Percentiles rank a stretch among this genome's conserved stretches.
Evolutionary conservation across 2,797 vertebrate species (phyloP).

Genomic region (Smutsia gigantea): DNA sequence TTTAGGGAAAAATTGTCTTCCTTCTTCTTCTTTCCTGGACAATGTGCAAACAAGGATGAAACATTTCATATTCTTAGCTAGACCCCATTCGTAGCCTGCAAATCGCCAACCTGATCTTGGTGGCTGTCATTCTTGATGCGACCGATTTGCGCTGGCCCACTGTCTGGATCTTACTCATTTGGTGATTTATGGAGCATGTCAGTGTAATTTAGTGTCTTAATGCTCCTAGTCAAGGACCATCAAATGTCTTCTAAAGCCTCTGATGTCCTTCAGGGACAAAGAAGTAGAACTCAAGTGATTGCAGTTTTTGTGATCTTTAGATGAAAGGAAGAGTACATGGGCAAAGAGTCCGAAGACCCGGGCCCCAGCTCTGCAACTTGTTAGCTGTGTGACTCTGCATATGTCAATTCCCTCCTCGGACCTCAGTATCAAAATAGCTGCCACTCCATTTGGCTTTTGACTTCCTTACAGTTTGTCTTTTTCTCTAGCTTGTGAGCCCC

Average conservation of each 20-base stretch:
- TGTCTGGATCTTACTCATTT: conserved; percentile 84
- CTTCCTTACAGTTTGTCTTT: neutral
- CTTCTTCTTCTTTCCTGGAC: neutral
- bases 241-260: conserved; percentile 79
- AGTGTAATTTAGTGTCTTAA: conserved; percentile 85
- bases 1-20: neutral
- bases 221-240: conserved; percentile 84
- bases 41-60: fast-evolving
- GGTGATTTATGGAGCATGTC: conserved; percentile 83
- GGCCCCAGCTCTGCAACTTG: neutral
- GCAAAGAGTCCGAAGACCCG: neutral
- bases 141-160: conserved; percentile 69
- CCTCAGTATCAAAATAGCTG: neutral
- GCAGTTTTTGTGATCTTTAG: conserved; percentile 52
- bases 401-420: neutral
- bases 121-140: conserved; percentile 17
- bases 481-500: neutral
- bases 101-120: neutral
- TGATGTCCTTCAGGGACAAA: conserved; percentile 82
- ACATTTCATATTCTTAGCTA: fast-evolving
- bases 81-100: neutral
- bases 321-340: neutral
- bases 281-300: conserved; percentile 72
- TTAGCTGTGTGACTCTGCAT: neutral
- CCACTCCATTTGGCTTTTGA: neutral